Evolutionary conservation across 2,888 invertebrate genomes (phyloP).

Genomic region (Tryphoninae sp.): DNA sequence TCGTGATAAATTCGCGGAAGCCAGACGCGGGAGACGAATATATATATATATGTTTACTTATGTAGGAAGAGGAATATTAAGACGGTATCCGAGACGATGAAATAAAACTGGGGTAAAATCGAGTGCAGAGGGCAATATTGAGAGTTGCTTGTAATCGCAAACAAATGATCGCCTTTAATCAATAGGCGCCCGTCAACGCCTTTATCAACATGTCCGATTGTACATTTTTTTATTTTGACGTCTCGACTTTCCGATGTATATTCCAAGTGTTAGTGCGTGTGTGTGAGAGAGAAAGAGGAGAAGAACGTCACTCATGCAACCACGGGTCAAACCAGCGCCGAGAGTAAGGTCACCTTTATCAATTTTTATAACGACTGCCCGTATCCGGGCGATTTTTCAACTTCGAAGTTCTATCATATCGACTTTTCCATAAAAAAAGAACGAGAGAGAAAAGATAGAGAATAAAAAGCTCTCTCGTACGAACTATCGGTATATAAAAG

Average conservation of each 20-base stretch:
- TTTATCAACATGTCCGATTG: conserved; percentile 40
- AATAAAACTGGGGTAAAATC: conserved; percentile 21
- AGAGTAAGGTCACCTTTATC: conserved; percentile 51
- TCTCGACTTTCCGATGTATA: not conserved
- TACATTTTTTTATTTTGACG: conserved; percentile 25
- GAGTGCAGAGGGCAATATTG: conserved; percentile 5
- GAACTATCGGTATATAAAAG: not conserved
- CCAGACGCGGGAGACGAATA: not conserved
- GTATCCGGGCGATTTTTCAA: conserved; percentile 58
- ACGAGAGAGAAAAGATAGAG: not conserved
- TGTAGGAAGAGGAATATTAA: not conserved
- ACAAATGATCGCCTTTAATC: conserved; percentile 49
- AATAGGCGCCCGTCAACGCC: conserved; percentile 32
- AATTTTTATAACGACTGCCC: conserved; percentile 54
- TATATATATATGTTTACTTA: not conserved
- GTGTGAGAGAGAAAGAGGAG: too few species aligned
- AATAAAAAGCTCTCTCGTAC: conserved; percentile 1
- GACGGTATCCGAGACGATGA: not conserved
- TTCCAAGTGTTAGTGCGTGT: too few species aligned
- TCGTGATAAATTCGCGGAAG: conserved; percentile 38
- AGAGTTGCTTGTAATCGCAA: conserved; percentile 13
- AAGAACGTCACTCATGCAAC: conserved; percentile 33
- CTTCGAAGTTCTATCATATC: conserved; percentile 41
- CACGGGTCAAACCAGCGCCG: conserved; percentile 39
- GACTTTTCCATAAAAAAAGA: conserved; percentile 17